Conservation (phyloP, 2,797 vertebrate species). For the Karalla daura region DNA sequence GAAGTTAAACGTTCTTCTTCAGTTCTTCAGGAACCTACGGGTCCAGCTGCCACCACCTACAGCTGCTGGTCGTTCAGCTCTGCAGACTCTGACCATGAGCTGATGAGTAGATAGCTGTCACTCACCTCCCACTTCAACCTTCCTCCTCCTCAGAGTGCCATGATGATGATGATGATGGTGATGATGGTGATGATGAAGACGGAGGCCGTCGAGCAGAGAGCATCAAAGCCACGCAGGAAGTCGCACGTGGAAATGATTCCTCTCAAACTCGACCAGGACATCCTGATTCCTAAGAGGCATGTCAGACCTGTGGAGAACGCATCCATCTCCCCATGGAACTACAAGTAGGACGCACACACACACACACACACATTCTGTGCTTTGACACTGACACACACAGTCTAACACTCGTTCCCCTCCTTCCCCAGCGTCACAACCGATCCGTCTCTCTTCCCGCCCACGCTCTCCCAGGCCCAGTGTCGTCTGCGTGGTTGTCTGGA, state of each 20-base stretch:
- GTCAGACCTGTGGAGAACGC: slow-evolving; percentile 59
- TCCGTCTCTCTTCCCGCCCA: slow-evolving; percentile 42
- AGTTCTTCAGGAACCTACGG: no score
- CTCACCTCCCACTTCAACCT: background rate
- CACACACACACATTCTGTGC: background rate
- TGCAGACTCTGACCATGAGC: no score
- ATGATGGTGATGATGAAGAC: slow-evolving; percentile 22
- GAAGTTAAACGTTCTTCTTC: no score
- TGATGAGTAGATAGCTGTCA: no score
- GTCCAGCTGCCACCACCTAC: no score
- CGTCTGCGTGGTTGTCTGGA: slow-evolving; percentile 74
- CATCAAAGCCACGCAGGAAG: background rate
- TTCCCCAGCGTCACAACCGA: slow-evolving; percentile 61
- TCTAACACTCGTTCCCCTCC: background rate
- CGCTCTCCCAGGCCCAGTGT: slow-evolving; percentile 72
- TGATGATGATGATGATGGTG: slow-evolving; percentile 51
- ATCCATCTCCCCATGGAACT: slow-evolving; percentile 84
- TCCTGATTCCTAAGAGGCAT: background rate
- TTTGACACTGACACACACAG: background rate
- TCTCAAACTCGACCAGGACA: slow-evolving; percentile 61
- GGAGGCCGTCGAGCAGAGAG: background rate
- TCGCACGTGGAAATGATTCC: slow-evolving; percentile 31
- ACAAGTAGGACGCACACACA: slow-evolving; percentile 67
- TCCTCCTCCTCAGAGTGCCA: slow-evolving; percentile 56
- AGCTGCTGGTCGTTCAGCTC: no score